Evolutionary conservation across 2,797 vertebrate species (phyloP).

Genomic region (Columba guinea): DNA sequence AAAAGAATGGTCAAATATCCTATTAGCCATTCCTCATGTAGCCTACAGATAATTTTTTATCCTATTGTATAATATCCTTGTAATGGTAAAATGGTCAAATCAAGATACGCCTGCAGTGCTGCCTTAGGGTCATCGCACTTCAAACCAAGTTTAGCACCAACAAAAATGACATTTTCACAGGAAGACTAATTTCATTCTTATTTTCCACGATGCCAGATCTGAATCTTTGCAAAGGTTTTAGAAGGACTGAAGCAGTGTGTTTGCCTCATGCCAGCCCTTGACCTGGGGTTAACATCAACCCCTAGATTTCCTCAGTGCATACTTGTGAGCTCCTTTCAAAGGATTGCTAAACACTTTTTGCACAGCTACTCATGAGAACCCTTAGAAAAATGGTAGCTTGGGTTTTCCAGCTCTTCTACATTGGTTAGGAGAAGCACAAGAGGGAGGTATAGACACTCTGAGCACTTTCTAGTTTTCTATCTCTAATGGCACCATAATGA

Average conservation of each 20-base stretch:
- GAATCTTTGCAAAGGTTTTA: not conserved
- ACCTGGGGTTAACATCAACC: not conserved
- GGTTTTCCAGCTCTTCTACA: not conserved
- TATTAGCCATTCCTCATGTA: not conserved
- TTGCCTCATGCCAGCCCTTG: not conserved
- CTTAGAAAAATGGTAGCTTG: not conserved
- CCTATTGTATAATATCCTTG: not conserved
- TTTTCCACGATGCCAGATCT: not conserved
- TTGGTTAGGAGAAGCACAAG: not conserved
- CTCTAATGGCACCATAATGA: slow-evolving; percentile 17
- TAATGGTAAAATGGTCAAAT: not conserved
- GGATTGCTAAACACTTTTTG: not conserved
- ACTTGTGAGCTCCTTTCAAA: not conserved
- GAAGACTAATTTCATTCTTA: not conserved
- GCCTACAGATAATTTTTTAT: not conserved
- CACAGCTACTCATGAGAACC: not conserved
- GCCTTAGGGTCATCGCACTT: not conserved
- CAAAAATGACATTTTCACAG: not conserved
- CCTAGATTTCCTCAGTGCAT: not conserved
- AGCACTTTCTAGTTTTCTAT: slow-evolving; percentile 18
- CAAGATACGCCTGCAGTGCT: not conserved
- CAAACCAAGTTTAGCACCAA: not conserved
- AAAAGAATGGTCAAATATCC: not conserved
- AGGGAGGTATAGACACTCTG: not conserved
- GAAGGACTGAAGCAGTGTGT: not conserved